Evolutionary conservation across 2,888 invertebrate genomes (phyloP).

Genomic region (Drosophila pullipes): DNA sequence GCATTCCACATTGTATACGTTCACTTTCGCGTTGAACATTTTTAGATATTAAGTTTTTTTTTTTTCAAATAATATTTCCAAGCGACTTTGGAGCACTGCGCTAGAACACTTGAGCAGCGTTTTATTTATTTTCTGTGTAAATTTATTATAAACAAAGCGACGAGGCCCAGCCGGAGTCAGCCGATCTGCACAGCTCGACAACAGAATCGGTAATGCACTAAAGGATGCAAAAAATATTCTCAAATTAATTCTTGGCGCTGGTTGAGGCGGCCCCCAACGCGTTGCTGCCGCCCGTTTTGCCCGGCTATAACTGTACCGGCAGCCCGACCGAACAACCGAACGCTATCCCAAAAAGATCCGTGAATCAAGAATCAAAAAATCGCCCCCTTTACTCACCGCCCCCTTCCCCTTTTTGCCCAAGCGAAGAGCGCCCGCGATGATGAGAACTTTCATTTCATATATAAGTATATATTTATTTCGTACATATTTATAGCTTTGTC

Average conservation of each 20-base stretch:
- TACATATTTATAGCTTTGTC: slow-evolving; percentile 77
- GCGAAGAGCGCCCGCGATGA: slow-evolving; percentile 20
- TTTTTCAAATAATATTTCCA: slow-evolving; percentile 3
- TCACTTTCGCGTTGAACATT: slow-evolving; percentile 44
- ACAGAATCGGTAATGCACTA: slow-evolving; percentile 86
- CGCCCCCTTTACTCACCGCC: slow-evolving; percentile 10
- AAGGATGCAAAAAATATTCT: slow-evolving; percentile 86
- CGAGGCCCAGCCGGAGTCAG: slow-evolving; percentile 59
- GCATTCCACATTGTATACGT: slow-evolving; percentile 22
- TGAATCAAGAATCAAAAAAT: slow-evolving; percentile 31
- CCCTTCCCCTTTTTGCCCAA: neutral
- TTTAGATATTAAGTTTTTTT: neutral
- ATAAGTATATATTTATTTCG: slow-evolving; percentile 47
- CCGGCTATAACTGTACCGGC: slow-evolving; percentile 62
- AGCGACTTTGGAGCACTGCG: slow-evolving; percentile 9
- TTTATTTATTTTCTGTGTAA: slow-evolving; percentile 4
- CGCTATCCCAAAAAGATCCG: slow-evolving; percentile 46
- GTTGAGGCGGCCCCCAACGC: slow-evolving; percentile 44
- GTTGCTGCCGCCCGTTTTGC: slow-evolving; percentile 18
- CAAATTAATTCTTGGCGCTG: slow-evolving; percentile 71
- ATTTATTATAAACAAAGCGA: slow-evolving; percentile 58
- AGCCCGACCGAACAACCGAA: slow-evolving; percentile 25
- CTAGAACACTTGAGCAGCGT: slow-evolving; percentile 18
- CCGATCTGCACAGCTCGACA: slow-evolving; percentile 84
- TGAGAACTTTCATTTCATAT: slow-evolving; percentile 67